Base-by-base conservation (phyloP, 2,113 vertebrate genomes). In the Odocoileus hemionus region DNA sequence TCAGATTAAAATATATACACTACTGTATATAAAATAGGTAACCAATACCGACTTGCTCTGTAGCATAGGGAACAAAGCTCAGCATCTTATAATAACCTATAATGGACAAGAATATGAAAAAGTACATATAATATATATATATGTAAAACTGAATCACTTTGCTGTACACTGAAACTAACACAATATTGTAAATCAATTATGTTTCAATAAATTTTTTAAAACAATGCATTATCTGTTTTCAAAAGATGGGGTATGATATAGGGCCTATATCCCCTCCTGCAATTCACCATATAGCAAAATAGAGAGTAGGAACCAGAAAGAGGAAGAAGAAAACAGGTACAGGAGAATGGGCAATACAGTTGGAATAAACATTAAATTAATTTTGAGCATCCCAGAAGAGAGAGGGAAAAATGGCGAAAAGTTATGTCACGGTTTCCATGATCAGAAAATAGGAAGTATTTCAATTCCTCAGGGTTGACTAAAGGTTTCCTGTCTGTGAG, bases 191-290 rank as follows among this genome's bases (percentile, higher is more conserved):
- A 54, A 54, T 23, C 19, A 23, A 15, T 4, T 7, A n/a, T 52
- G 33, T 19, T n/a, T 80, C 78, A n/a, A 7, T 80, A 80, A n/a
- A 23, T 2, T n/a, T 23, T n/a, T 54, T 15, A 1, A n/a, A 25
- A 47, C 43, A 52, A 14, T 17, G 23, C 1, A 52, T 39, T 19
- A 6, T 80, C 28, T 50, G 14, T 9, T 58, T 82, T 43, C 21
- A 50, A 6, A 26, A 17, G 17, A 19, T 61, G 21, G 57, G 21
- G 26, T 84, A 6, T 70, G 28, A 39, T 21, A 3, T 0, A 50
- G 70, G 70, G 10, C 5, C 26, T 36, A 3, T 13, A 0, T 2
- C 43, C 7, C 7, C 3, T 3, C n/a, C 3, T 7, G 8, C 25
- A 45, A 61, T 58, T 36, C 61, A 15, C 26, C 30, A 39, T 4